These are phyloP conservation scores for Myotis davidii DNA, from an alignment of 2,113 vertebrate genomes.

Conservation along the genomic window DNA sequence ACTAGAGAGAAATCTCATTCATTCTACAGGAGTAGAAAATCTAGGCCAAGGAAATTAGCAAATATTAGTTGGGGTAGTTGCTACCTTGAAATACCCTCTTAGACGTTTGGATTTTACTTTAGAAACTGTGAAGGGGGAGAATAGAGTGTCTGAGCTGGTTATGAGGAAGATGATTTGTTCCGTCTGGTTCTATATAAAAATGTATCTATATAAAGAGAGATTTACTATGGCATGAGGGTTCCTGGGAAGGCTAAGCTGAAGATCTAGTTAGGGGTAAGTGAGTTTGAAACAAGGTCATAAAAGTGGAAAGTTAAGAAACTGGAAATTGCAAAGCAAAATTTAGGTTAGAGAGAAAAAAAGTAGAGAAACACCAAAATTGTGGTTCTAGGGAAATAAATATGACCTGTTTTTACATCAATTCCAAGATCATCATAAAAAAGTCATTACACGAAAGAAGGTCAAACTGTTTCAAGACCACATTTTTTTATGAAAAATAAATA, in stretches of 20 bases:
- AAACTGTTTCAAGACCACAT: background rate
- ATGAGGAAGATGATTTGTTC: background rate
- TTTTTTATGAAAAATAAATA: background rate
- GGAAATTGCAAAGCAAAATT: slow-evolving; percentile 14
- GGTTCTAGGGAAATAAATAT: background rate
- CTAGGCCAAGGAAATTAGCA: background rate
- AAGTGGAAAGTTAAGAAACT: background rate
- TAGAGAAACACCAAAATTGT: background rate
- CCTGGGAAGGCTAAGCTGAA: background rate
- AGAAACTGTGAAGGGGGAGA: background rate
- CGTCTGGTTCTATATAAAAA: background rate
- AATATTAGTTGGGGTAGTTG: background rate
- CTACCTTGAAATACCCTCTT: background rate
- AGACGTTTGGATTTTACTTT: background rate
- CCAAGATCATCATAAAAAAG: background rate
- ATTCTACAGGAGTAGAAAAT: slow-evolving; percentile 2
- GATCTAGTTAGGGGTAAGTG: background rate
- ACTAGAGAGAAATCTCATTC: background rate
- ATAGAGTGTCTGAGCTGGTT: background rate
- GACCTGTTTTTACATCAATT: background rate
- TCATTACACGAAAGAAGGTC: background rate
- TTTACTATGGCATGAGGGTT: background rate
- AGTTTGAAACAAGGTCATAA: slow-evolving; percentile 19
- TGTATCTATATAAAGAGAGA: background rate
- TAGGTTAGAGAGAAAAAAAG: background rate